These are phyloP conservation scores for Pterophyllum scalare DNA, from an alignment of 2,113 vertebrate genomes.

Conservation along the genomic window DNA sequence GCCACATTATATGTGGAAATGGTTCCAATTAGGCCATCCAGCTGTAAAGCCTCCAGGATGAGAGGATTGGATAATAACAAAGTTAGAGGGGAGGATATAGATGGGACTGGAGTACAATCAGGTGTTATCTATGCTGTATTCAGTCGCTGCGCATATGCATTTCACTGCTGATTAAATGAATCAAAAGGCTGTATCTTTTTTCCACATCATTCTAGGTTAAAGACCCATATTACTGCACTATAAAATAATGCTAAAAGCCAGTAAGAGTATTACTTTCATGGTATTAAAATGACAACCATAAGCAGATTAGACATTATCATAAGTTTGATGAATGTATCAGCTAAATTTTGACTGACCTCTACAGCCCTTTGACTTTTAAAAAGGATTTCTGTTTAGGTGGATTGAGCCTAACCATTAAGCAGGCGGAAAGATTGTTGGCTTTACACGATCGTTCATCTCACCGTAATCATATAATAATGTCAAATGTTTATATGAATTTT, in stretches of 20 bases:
- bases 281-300: not conserved
- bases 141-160: constrained; percentile 17
- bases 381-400: constrained; percentile 36
- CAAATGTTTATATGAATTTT: constrained; percentile 11
- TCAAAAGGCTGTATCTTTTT: constrained; percentile 11
- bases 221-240: not conserved
- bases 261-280: not conserved
- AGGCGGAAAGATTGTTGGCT: constrained; percentile 40
- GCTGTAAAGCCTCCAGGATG: constrained; percentile 54
- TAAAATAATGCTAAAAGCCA: not conserved
- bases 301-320: constrained; percentile 10
- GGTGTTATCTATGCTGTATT: constrained; percentile 46
- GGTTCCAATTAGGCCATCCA: constrained; percentile 74
- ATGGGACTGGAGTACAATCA: constrained; percentile 50
- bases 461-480: constrained; percentile 28
- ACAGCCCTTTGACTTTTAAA: constrained; percentile 59
- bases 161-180: constrained; percentile 48
- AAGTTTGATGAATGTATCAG: constrained; percentile 44
- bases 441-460: constrained; percentile 31
- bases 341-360: constrained; percentile 52
- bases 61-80: constrained; percentile 43
- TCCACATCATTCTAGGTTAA: not conserved
- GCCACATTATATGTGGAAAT: constrained; percentile 74
- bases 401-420: constrained; percentile 34
- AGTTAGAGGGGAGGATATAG: constrained; percentile 50